A percentile compares a stretch with the other conserved stretches of the same genome.
Conservation (phyloP, 2,888 invertebrate genomes). For the Callyntrura guangdongensis region DNA sequence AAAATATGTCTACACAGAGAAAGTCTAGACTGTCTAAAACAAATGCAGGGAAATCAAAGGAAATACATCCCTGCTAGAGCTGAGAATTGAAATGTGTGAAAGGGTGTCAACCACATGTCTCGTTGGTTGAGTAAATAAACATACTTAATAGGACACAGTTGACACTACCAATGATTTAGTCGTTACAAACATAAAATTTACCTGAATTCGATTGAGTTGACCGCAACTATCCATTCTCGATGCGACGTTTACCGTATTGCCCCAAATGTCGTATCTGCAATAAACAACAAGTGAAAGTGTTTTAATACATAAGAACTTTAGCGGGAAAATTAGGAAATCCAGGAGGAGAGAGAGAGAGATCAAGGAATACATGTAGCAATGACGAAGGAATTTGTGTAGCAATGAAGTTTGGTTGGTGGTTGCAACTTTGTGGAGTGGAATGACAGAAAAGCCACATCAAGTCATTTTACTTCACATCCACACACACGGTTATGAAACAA, state of each 20-base stretch:
- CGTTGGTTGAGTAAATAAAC: too few species aligned
- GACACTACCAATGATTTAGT: background rate
- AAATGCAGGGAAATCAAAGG: slow-evolving; percentile 23
- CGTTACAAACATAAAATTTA: slow-evolving; percentile 85
- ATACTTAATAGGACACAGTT: too few species aligned
- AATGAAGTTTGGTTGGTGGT: background rate
- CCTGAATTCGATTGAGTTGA: slow-evolving; percentile 94
- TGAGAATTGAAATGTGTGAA: background rate
- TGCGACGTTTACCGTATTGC: slow-evolving; percentile 99
- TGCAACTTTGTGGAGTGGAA: background rate
- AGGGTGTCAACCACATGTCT: background rate
- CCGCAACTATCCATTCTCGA: slow-evolving; percentile 99
- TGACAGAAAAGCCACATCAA: slow-evolving; percentile 57
- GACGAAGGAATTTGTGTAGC: background rate
- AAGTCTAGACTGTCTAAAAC: background rate
- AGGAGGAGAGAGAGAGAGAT: background rate
- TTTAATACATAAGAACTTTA: background rate
- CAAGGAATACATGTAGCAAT: background rate
- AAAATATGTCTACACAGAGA: background rate
- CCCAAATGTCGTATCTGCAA: slow-evolving; percentile 97
- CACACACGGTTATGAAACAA: background rate
- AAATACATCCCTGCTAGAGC: background rate
- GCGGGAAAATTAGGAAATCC: background rate
- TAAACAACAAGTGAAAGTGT: slow-evolving; percentile 15
- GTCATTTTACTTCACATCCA: slow-evolving; percentile 18